phyloP scores from a whole-genome alignment of 2,888 invertebrate genomes.

The Callosobruchus maculatus region DNA sequence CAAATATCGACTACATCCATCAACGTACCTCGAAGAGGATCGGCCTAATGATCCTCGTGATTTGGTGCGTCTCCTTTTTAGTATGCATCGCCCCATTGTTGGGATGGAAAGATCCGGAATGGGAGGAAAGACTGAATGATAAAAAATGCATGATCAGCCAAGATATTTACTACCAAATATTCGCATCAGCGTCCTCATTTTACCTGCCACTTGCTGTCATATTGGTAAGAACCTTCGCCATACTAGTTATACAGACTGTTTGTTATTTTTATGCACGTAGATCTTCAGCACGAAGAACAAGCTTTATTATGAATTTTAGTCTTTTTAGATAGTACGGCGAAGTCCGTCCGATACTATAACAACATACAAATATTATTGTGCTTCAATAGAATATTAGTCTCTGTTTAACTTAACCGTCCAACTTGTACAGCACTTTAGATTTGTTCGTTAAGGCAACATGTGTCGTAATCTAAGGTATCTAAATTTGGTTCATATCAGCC shows the following conservation, averaged over 20 bases:
- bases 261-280: no score
- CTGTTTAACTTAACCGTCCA: no score
- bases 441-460: no score
- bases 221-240: conserved; percentile 44
- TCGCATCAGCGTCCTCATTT: conserved; percentile 87
- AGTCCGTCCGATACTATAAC: no score
- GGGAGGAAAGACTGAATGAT: conserved; percentile 59
- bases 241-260: neutral
- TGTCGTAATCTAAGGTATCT: no score
- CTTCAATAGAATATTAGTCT: no score
- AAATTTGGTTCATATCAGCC: no score
- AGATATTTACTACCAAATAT: conserved; percentile 80
- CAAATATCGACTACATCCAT: conserved; percentile 67
- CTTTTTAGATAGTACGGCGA: no score
- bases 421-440: no score
- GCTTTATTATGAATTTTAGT: no score
- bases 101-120: conserved; percentile 74
- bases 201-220: conserved; percentile 84
- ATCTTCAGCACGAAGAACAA: no score
- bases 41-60: conserved; percentile 75
- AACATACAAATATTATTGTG: no score
- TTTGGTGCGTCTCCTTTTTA: conserved; percentile 79
- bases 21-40: conserved; percentile 74
- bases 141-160: conserved; percentile 79
- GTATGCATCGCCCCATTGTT: conserved; percentile 86